Percentiles rank a stretch among this genome's conserved stretches.
Conservation (phyloP, 2,797 vertebrate species). For the Halcyon leucocephala region DNA sequence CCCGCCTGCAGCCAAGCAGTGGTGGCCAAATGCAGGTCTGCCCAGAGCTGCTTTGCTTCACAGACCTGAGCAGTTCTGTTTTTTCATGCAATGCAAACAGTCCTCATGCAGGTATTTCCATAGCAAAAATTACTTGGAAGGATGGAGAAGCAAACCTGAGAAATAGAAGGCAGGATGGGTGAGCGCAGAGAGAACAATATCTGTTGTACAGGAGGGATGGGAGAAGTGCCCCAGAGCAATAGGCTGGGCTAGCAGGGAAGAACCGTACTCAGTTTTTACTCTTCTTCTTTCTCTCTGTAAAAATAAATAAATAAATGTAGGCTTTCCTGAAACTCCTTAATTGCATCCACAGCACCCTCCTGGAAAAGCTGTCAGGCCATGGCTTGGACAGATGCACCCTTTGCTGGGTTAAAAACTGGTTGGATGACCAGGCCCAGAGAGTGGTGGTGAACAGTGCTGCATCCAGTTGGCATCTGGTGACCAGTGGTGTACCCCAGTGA, state of each 20-base stretch:
- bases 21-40: fast-evolving
- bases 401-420: too few species aligned
- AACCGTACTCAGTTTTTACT: background rate
- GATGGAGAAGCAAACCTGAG: background rate
- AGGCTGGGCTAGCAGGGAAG: background rate
- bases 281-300: background rate
- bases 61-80: background rate
- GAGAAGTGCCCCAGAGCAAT: fast-evolving
- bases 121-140: background rate
- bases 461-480: too few species aligned
- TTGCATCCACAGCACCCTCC: too few species aligned
- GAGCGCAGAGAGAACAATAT: background rate
- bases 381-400: too few species aligned
- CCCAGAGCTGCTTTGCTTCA: background rate
- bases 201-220: fast-evolving
- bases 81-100: background rate
- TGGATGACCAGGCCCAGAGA: too few species aligned
- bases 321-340: background rate
- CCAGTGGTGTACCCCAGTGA: too few species aligned
- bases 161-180: background rate
- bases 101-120: background rate
- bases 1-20: background rate
- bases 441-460: too few species aligned
- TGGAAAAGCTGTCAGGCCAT: too few species aligned
- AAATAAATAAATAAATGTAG: fast-evolving